Percentiles rank a stretch among this genome's conserved stretches.
Evolutionary conservation across 64 coral and sea anemone species (phyloP).

Genomic region (Stichodactyla mertensii): DNA sequence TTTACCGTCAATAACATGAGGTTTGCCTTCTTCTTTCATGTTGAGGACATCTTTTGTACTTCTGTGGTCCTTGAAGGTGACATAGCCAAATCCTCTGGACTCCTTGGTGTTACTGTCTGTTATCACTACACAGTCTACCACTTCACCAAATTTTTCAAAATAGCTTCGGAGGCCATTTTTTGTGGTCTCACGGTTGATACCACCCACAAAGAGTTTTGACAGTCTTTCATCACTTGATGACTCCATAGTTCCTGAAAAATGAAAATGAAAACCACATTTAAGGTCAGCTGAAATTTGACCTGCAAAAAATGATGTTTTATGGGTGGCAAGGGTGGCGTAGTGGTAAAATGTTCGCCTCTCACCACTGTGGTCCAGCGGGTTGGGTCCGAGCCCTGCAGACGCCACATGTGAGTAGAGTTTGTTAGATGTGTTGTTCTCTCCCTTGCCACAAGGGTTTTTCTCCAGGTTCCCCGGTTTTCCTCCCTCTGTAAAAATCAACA

Average conservation of each 20-base stretch:
- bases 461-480: too few relatives aligned
- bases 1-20: constrained; percentile 76
- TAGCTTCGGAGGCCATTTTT: constrained; percentile 58
- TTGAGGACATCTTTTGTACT: constrained; percentile 30
- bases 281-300: neutral
- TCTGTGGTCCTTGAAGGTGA: constrained; percentile 62
- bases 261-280: neutral
- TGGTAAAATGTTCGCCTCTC: too few relatives aligned
- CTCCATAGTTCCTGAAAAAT: neutral
- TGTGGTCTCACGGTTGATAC: constrained; percentile 50
- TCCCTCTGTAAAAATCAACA: too few relatives aligned
- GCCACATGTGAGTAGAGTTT: too few relatives aligned
- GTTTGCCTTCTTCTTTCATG: constrained; percentile 57
- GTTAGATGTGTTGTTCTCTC: too few relatives aligned
- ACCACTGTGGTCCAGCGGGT: too few relatives aligned
- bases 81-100: constrained; percentile 91
- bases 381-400: too few relatives aligned
- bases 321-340: too few relatives aligned
- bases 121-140: constrained; percentile 82
- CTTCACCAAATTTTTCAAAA: constrained; percentile 65
- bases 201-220: constrained; percentile 88
- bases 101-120: constrained; percentile 41
- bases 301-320: too few relatives aligned
- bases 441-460: too few relatives aligned
- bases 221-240: constrained; percentile 8